Conservation (phyloP, 2,797 vertebrate genomes). For the Pelochelys cantorii region DNA sequence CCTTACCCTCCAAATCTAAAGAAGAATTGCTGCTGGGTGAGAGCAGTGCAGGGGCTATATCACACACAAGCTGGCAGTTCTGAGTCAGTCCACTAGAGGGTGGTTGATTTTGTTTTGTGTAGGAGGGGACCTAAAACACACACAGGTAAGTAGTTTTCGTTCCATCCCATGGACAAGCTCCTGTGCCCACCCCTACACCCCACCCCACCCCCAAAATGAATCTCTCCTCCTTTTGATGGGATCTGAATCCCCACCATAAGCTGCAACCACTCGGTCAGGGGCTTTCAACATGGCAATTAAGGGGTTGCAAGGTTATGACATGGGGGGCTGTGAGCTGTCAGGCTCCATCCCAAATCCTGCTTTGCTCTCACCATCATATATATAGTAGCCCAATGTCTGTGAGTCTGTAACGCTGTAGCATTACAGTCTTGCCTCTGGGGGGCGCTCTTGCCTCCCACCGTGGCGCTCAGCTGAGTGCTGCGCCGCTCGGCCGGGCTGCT, state of each 20-base stretch:
- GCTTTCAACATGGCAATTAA: too few relatives aligned
- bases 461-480: too few relatives aligned
- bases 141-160: background rate
- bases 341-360: too few relatives aligned
- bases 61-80: background rate
- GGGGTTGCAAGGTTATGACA: too few relatives aligned
- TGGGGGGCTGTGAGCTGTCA: too few relatives aligned
- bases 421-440: too few relatives aligned
- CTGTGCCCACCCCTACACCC: background rate
- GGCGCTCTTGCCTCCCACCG: too few relatives aligned
- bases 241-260: background rate
- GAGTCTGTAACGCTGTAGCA: too few relatives aligned
- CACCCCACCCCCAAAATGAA: background rate
- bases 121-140: background rate
- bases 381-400: too few relatives aligned
- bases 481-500: too few relatives aligned
- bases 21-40: background rate
- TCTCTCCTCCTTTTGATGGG: background rate
- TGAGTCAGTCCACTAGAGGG: background rate
- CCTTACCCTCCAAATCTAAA: background rate
- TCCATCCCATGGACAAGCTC: background rate
- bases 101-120: background rate
- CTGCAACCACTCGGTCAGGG: too few relatives aligned
- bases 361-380: too few relatives aligned
- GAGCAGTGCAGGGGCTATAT: background rate